These are phyloP conservation scores for Acleris cristana DNA, from an alignment of 2,888 invertebrate genomes.

Conservation along the genomic window DNA sequence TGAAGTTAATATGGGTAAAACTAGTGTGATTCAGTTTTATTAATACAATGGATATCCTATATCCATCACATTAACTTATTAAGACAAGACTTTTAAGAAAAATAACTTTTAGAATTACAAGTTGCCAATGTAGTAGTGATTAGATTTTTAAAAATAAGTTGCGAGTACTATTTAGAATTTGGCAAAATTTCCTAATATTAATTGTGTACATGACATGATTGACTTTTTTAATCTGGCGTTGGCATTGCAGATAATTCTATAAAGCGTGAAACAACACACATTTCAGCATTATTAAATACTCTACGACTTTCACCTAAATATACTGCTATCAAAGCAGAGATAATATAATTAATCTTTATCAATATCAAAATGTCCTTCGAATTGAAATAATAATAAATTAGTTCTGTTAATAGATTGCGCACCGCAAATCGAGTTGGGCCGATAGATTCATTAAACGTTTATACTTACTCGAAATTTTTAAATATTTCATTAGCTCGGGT, in stretches of 20 bases:
- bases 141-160: no score
- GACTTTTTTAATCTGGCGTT: not conserved
- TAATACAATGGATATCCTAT: no score
- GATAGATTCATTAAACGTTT: constrained; percentile 13
- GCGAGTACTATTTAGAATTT: no score
- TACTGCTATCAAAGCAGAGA: not conserved
- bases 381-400: constrained; percentile 21
- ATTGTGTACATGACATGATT: not conserved
- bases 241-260: not conserved
- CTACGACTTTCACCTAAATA: constrained; percentile 29
- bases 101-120: no score
- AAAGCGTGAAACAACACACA: not conserved
- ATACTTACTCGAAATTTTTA: no score
- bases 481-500: not conserved
- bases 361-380: constrained; percentile 21
- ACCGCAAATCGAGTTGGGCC: constrained; percentile 1
- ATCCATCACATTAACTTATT: no score
- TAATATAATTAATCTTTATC: constrained; percentile 24
- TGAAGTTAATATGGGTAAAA: not conserved
- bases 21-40: no score
- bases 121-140: no score
- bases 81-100: no score
- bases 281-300: not conserved
- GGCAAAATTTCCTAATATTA: no score
- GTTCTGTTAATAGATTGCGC: constrained; percentile 13